Evolutionary conservation across 2,888 invertebrate species (phyloP).

Genomic region (Aplocera efformata): DNA sequence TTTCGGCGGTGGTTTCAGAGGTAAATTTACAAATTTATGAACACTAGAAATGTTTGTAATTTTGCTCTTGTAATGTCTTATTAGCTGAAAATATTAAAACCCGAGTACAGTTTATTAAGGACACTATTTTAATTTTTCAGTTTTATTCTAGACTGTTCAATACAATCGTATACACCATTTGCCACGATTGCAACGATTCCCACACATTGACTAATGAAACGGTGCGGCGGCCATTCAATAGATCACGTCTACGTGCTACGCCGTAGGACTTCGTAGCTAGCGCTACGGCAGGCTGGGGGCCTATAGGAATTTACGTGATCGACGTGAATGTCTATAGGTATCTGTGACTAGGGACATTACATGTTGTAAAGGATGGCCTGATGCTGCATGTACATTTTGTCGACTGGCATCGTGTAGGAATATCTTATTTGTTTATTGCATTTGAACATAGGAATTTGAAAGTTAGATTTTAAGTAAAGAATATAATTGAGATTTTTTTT

Average conservation of each 20-base stretch:
- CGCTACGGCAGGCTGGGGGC: slow-evolving; percentile 21
- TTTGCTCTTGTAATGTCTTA: slow-evolving; percentile 19
- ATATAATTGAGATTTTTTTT: too few species aligned
- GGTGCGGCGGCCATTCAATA: slow-evolving; percentile 23
- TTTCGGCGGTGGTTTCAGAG: slow-evolving; percentile 26
- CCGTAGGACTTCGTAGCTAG: slow-evolving; percentile 19
- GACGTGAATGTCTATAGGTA: slow-evolving; percentile 21
- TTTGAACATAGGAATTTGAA: too few species aligned
- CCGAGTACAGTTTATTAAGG: slow-evolving; percentile 16
- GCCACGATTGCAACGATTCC: slow-evolving; percentile 7
- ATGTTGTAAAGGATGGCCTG: slow-evolving; percentile 1
- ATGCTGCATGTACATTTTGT: background rate
- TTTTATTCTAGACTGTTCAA: background rate
- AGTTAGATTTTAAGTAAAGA: too few species aligned
- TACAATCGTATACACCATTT: background rate
- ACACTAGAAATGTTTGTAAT: slow-evolving; percentile 23
- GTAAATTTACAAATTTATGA: slow-evolving; percentile 34
- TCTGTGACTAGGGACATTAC: slow-evolving; percentile 9
- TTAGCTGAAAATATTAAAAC: slow-evolving; percentile 13
- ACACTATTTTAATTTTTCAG: background rate
- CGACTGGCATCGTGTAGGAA: too few species aligned
- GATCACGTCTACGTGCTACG: slow-evolving; percentile 26
- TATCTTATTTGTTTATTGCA: too few species aligned
- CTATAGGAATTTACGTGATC: slow-evolving; percentile 28
- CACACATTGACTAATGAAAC: slow-evolving; percentile 19